Base-by-base conservation (phyloP, 2,888 invertebrate species). In the Trachelus tabidus region DNA sequence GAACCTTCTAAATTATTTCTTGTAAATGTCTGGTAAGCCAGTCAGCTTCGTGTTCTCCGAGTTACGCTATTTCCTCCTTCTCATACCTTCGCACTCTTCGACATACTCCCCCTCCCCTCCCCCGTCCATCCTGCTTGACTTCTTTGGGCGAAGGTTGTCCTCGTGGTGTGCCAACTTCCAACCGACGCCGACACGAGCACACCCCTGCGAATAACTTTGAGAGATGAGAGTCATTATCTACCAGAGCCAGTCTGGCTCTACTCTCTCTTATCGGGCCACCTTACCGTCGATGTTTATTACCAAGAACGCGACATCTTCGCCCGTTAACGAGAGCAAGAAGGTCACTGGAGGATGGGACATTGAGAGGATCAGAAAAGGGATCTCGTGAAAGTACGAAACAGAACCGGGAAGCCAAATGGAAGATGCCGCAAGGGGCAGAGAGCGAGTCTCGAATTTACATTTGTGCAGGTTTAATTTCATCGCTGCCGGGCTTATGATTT, bases 1-100 rank as follows among this genome's bases (percentile, higher is more conserved):
- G 74, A 15, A 23, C 35, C 76, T n/a, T 73, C 68, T 75, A 77
- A 77, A 75, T 77, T 74, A 77, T 77, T 77, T 74, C 73, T 68
- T 74, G 69, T 75, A 74, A 74, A 77, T 34, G 73, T 76, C 76
- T 34, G 73, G 71, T 76, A 34, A 76, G 40, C 76, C 73, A 33
- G 73, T 68, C 56, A 35, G 35, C 40, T 56, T 56, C 1, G 40
- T 56, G 23, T 71, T 34, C 31, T 33, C 9, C 31, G 31, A 76
- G 37, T 40, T 71, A 34, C 40, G 35, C 23, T 75, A 40, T 31
- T 31, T 40, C 1, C 40, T 56, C 40, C 23, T 56, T 56, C 40
- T 23, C 23, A 23, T 56, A 23, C 40, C 40, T 56, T 56, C 23
- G 23, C 40, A 56, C 15, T 56, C 40, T 56, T 56, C 40, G 40